Evolutionary conservation across 2,888 invertebrate species (phyloP).

Genomic region (Chironomus tentans): DNA sequence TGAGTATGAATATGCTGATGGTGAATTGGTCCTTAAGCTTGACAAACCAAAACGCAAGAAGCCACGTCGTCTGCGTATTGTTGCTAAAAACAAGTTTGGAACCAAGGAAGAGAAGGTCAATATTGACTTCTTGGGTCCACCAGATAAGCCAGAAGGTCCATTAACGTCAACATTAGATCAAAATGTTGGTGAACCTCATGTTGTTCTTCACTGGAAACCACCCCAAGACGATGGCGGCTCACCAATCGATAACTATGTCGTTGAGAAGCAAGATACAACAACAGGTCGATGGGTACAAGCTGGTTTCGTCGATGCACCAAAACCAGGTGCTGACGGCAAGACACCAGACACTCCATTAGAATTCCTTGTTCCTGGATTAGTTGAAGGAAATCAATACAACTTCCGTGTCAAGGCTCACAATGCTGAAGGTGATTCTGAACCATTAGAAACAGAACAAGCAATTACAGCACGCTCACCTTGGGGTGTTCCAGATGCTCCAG

Average conservation of each 20-base stretch:
- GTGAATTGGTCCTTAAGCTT: conserved; percentile 14
- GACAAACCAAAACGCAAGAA: conserved; percentile 22
- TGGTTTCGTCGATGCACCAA: conserved; percentile 59
- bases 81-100: conserved; percentile 21
- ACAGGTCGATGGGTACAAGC: conserved; percentile 83
- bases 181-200: conserved; percentile 60
- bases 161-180: conserved; percentile 84
- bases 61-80: conserved; percentile 21
- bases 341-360: conserved; percentile 6
- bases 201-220: conserved; percentile 90
- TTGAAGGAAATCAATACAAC: conserved; percentile 95
- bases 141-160: conserved; percentile 88
- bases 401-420: conserved; percentile 98
- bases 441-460: conserved; percentile 83
- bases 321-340: conserved; percentile 72
- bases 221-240: conserved; percentile 96
- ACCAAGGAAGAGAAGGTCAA: conserved; percentile 40
- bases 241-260: conserved; percentile 86
- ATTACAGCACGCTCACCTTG: conserved; percentile 96
- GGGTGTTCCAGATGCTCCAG: conserved; percentile 80
- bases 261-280: conserved; percentile 93
- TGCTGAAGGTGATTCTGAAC: conserved; percentile 93
- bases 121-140: conserved; percentile 49
- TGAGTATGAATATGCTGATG: conserved; percentile 46
- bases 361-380: conserved; percentile 59